phyloP scores from a whole-genome alignment of 2,113 vertebrate species.

The Hirundichthys speculiger region DNA sequence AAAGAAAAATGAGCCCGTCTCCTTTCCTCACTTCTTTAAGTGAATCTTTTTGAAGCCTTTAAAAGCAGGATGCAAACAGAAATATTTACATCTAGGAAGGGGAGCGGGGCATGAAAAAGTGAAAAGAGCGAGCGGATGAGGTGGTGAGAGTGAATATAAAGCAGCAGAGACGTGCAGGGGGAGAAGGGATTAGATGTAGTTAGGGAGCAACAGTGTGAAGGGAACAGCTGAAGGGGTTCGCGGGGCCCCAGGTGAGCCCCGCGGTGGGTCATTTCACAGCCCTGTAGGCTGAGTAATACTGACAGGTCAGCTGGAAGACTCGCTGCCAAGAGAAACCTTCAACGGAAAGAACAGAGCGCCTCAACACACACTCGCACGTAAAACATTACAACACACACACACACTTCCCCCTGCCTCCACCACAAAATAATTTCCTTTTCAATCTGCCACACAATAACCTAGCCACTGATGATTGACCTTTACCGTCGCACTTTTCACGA shows the following conservation, averaged over 20 bases:
- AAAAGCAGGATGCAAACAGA: slow-evolving; percentile 50
- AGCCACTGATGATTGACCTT: slow-evolving; percentile 71
- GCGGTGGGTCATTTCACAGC: slow-evolving; percentile 62
- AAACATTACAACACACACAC: slow-evolving; percentile 15
- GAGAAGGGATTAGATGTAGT: slow-evolving; percentile 28
- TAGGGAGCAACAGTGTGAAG: slow-evolving; percentile 33
- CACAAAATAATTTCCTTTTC: slow-evolving; percentile 71
- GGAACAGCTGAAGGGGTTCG: slow-evolving; percentile 29
- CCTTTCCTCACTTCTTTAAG: slow-evolving; percentile 42
- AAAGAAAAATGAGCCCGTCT: slow-evolving; percentile 16
- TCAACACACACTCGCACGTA: slow-evolving; percentile 24
- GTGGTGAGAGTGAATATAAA: slow-evolving; percentile 36
- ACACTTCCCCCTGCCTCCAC: slow-evolving; percentile 29
- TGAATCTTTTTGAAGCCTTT: slow-evolving; percentile 42
- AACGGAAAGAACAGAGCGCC: slow-evolving; percentile 11
- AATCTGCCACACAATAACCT: slow-evolving; percentile 64
- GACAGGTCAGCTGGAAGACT: slow-evolving; percentile 73
- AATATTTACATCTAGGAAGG: slow-evolving; percentile 27
- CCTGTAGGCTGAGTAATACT: slow-evolving; percentile 61
- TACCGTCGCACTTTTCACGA: slow-evolving; percentile 39
- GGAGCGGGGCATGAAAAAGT: slow-evolving; percentile 19
- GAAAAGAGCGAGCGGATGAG: slow-evolving; percentile 22
- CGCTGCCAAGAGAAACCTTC: slow-evolving; percentile 57
- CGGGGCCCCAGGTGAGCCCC: slow-evolving; percentile 48
- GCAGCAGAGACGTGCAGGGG: slow-evolving; percentile 3